Evolutionary conservation across 1,140 invertebrate species (phyloP).

Genomic region (Lepidurus apus): DNA sequence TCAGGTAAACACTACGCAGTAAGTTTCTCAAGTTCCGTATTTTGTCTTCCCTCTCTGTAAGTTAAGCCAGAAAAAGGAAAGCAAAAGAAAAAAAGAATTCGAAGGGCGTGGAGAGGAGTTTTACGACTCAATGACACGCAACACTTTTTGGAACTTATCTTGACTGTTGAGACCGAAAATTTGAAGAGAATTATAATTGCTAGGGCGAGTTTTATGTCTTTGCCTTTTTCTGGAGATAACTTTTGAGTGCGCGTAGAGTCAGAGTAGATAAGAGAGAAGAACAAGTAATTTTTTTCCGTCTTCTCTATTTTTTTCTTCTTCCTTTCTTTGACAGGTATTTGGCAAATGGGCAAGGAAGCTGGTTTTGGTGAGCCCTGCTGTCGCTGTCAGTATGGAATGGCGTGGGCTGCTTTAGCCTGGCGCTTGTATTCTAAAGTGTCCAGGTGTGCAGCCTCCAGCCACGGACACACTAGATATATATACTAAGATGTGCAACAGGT

Average conservation of each 20-base stretch:
- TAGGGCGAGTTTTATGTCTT: slow-evolving; percentile 18
- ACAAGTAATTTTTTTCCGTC: neutral
- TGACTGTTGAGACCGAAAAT: slow-evolving; percentile 13
- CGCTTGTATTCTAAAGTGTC: slow-evolving; percentile 11
- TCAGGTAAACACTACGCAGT: neutral
- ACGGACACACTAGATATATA: neutral
- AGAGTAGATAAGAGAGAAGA: neutral
- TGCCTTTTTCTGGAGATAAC: slow-evolving; percentile 14
- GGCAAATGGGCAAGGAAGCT: slow-evolving; percentile 21
- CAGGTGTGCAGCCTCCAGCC: slow-evolving; percentile 17
- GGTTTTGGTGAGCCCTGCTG: slow-evolving; percentile 13
- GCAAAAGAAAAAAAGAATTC: neutral
- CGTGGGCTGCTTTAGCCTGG: slow-evolving; percentile 8
- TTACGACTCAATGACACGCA: slow-evolving; percentile 21
- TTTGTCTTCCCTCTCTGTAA: neutral
- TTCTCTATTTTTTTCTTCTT: neutral
- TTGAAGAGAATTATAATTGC: slow-evolving; percentile 16
- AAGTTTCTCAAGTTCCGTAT: neutral
- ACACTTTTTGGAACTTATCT: neutral
- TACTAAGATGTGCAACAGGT: slow-evolving; percentile 19
- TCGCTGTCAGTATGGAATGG: slow-evolving; percentile 21
- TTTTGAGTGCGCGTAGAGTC: slow-evolving; percentile 11
- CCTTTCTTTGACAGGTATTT: slow-evolving; percentile 10
- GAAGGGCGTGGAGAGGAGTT: slow-evolving; percentile 13
- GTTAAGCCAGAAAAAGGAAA: neutral